Evolutionary conservation across 2,797 vertebrate genomes (phyloP).

Genomic region (Cryptoblepharus egeriae): DNA sequence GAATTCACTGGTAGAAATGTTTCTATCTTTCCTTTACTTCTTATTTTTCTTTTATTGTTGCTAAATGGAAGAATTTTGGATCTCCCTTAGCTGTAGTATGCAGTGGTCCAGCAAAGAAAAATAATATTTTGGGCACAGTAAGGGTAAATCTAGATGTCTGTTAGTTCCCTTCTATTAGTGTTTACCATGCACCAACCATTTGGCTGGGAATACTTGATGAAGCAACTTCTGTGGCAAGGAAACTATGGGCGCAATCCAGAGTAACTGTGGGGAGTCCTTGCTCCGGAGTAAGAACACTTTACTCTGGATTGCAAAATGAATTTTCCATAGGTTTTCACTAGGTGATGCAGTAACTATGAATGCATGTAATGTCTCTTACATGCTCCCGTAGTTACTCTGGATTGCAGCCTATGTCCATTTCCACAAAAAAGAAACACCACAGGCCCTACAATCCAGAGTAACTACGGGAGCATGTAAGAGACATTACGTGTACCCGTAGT

Average conservation of each 20-base stretch:
- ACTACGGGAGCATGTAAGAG: too few relatives aligned
- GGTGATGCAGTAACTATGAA: too few relatives aligned
- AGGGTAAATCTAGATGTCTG: background rate
- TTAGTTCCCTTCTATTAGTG: background rate
- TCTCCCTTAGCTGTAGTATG: background rate
- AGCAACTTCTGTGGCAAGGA: background rate
- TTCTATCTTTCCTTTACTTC: background rate
- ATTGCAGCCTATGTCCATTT: too few relatives aligned
- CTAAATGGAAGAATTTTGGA: background rate
- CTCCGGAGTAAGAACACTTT: too few relatives aligned
- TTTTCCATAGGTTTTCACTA: too few relatives aligned
- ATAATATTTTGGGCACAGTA: background rate
- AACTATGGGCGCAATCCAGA: too few relatives aligned
- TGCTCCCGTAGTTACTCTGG: too few relatives aligned
- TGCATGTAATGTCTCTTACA: too few relatives aligned
- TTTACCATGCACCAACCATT: background rate
- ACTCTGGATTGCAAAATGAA: too few relatives aligned
- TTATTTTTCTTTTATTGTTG: background rate
- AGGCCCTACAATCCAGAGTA: too few relatives aligned
- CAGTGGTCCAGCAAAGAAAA: background rate
- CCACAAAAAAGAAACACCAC: background rate
- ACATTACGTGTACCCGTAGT: too few relatives aligned
- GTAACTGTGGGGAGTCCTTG: too few relatives aligned
- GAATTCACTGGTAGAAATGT: background rate
- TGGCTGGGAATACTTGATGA: background rate